Evolutionary conservation across 1,140 invertebrate genomes (phyloP).

Genomic region (Tetragonula clypearis): DNA sequence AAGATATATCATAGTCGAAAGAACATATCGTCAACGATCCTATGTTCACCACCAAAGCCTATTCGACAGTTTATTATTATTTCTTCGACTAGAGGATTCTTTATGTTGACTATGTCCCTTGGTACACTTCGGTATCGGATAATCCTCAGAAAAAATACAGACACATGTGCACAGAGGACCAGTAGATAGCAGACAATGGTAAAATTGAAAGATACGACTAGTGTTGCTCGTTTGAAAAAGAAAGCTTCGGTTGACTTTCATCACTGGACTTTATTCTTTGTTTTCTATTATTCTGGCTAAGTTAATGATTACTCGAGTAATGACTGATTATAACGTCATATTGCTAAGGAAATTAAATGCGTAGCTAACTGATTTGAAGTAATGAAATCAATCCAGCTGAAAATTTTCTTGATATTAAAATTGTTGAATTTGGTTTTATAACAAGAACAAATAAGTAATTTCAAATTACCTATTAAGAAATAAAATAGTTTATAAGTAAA

Average conservation of each 20-base stretch:
- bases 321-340: too few species aligned
- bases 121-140: constrained; percentile 53
- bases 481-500: too few species aligned
- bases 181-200: not conserved
- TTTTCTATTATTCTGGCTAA: not conserved
- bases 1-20: not conserved
- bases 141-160: constrained; percentile 49
- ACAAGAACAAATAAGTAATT: too few species aligned
- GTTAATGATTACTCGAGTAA: not conserved
- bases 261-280: not conserved
- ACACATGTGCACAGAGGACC: not conserved
- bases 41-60: constrained; percentile 28
- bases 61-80: constrained; percentile 61
- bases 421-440: too few species aligned
- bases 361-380: too few species aligned
- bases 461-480: too few species aligned
- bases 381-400: too few species aligned
- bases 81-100: constrained; percentile 49
- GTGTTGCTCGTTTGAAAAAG: constrained; percentile 2
- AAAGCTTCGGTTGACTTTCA: not conserved
- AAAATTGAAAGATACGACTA: constrained; percentile 38
- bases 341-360: too few species aligned
- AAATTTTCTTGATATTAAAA: too few species aligned
- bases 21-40: not conserved
- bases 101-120: constrained; percentile 45